Base-by-base conservation (phyloP, 1,140 invertebrate species). In the Tetragonula clypearis region DNA sequence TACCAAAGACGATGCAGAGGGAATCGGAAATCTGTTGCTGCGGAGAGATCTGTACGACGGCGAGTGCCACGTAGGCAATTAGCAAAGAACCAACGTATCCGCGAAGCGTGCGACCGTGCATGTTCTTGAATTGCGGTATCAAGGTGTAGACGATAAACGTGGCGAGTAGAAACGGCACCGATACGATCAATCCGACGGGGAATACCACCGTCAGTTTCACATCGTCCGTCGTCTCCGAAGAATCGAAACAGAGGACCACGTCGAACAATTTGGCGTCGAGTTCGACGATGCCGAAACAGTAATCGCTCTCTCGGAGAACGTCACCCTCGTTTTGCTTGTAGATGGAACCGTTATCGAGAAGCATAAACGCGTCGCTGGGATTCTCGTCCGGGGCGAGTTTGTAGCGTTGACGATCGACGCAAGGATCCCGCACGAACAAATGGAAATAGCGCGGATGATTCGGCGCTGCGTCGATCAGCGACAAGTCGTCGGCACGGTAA, bases 41-140 rank as follows among this genome's bases (percentile, higher is more conserved):
- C 0, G 91, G 92, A 9, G 91, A 88, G 58, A 95, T 87, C 79
- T 96, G 95, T 1, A 95, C 90, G 3, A 93, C 82, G 0, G 94
- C 93, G 75, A 96, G 92, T 30, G 91, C 90, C 4, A 89, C 86
- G 73, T 96, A 96, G 26, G 95, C 95, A 26, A 95, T 58, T 4
- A 95, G 91, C 72, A 96, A 88, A 66, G 93, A 94, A 41, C 92
- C 91, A 0, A 95, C 91, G 86, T 96, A 96, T 60, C 94, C 95
- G 5, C 95, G 95, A n/a, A 96, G 91, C 1, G 95, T 95, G 56
- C 94, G 93, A 2, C 96, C 96, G 65, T 96, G 96, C 35, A 96
- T 95, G 88, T 96, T 96, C n/a, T 94, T 89, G 19, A 96, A 82
- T 74, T 96, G 95, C 0, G 93, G 95, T 30, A 96, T 91, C 77